phyloP scores from a whole-genome alignment of 2,113 vertebrate genomes.

The Rhynchomys soricoides region DNA sequence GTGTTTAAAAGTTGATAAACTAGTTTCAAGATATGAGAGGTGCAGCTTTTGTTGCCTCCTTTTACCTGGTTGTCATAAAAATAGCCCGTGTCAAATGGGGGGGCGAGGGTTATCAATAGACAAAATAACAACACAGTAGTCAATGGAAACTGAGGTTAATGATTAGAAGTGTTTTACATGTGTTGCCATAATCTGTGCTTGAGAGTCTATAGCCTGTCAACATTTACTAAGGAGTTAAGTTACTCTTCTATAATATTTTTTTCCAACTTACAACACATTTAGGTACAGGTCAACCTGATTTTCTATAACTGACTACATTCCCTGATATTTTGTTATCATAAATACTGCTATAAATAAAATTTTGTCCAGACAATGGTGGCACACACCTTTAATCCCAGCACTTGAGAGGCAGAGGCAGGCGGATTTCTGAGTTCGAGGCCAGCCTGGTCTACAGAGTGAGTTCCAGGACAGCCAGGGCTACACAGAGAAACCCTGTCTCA shows the following conservation, averaged over 20 bases:
- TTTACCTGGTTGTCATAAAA: slow-evolving; percentile 39
- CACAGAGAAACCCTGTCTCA: too few relatives aligned
- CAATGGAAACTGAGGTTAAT: not conserved
- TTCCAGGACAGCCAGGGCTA: too few relatives aligned
- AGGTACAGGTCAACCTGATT: not conserved
- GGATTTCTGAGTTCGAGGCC: too few relatives aligned
- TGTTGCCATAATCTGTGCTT: not conserved
- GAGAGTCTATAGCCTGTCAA: not conserved
- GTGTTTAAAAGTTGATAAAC: not conserved
- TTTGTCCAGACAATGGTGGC: too few relatives aligned
- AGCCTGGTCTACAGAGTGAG: too few relatives aligned
- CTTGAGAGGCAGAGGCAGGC: too few relatives aligned
- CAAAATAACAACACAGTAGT: slow-evolving; percentile 33
- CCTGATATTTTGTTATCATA: slow-evolving; percentile 11
- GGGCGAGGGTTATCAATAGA: not conserved
- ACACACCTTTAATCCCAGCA: too few relatives aligned
- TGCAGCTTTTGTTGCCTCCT: not conserved
- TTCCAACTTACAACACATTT: slow-evolving; percentile 10
- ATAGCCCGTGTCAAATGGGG: not conserved
- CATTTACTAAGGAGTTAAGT: too few relatives aligned
- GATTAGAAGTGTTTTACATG: not conserved
- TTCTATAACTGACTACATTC: not conserved
- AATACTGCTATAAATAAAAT: slow-evolving; percentile 21
- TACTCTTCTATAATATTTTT: slow-evolving; percentile 5
- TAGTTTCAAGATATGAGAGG: not conserved